Percentiles rank a stretch among this genome's conserved stretches.
These are phyloP conservation scores for Microchirus variegatus DNA, from an alignment of 2,797 vertebrate genomes.

Conservation along the genomic window DNA sequence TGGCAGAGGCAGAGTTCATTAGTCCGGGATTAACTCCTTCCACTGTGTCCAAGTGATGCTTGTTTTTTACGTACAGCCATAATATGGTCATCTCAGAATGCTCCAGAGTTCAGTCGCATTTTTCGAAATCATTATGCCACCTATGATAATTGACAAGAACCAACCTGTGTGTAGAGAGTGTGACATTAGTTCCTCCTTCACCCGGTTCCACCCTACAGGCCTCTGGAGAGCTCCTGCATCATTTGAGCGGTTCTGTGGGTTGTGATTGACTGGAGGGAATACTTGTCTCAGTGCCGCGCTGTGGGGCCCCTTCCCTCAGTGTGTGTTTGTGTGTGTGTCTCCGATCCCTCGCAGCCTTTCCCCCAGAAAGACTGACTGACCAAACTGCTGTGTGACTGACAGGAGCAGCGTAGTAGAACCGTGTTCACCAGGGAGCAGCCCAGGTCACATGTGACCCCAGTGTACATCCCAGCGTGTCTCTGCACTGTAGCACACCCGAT, in stretches of 20 bases:
- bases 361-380: constrained; percentile 45
- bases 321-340: constrained; percentile 34
- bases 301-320: constrained; percentile 28
- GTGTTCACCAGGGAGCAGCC: constrained; percentile 66
- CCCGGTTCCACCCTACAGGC: constrained; percentile 45
- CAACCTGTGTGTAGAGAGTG: constrained; percentile 44
- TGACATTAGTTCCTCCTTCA: constrained; percentile 64
- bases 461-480: constrained; percentile 51
- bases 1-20: constrained; percentile 79
- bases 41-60: constrained; percentile 63
- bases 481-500: constrained; percentile 36
- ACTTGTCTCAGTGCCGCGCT: constrained; percentile 54
- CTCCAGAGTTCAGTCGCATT: constrained; percentile 35
- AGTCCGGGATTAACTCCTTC: constrained; percentile 82
- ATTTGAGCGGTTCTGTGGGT: constrained; percentile 64
- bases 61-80: constrained; percentile 70
- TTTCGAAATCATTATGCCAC: constrained; percentile 53
- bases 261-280: constrained; percentile 70
- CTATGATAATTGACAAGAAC: constrained; percentile 65
- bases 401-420: constrained; percentile 75
- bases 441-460: constrained; percentile 65
- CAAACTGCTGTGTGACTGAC: constrained; percentile 69
- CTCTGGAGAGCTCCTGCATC: constrained; percentile 62
- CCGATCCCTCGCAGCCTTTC: constrained; percentile 34
- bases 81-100: constrained; percentile 54